Conservation (phyloP, 1,140 invertebrate genomes). For the Proctacanthus coquilletti region DNA sequence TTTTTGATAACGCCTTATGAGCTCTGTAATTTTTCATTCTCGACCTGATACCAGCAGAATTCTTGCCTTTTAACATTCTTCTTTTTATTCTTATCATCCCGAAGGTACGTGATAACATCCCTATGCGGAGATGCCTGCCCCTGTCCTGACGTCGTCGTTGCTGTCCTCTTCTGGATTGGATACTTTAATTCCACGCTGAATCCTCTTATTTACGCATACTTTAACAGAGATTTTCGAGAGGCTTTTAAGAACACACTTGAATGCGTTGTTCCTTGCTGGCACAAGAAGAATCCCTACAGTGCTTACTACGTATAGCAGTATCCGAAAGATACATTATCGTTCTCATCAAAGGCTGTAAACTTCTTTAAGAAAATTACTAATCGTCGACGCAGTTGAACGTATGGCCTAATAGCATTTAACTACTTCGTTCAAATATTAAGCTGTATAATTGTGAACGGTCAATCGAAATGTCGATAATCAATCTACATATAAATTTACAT, state of each 20-base stretch:
- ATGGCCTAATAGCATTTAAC: too few species aligned
- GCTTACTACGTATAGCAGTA: conserved; percentile 37
- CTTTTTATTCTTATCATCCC: not conserved
- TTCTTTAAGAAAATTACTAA: too few species aligned
- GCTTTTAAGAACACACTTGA: conserved; percentile 89
- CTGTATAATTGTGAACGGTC: too few species aligned
- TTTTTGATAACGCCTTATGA: too few species aligned
- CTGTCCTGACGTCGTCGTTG: conserved; percentile 65
- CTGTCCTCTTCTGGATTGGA: conserved; percentile 69
- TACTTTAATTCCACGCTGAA: conserved; percentile 95
- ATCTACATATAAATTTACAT: too few species aligned
- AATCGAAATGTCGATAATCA: too few species aligned
- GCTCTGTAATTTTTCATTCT: not conserved
- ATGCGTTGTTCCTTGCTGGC: conserved; percentile 59
- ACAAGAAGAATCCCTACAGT: conserved; percentile 30
- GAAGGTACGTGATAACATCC: conserved; percentile 73
- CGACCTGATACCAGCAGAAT: not conserved
- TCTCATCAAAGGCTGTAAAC: too few species aligned
- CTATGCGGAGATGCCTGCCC: conserved; percentile 67
- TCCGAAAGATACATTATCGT: too few species aligned
- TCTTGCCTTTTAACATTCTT: not conserved
- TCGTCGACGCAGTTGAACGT: too few species aligned
- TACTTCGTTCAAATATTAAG: too few species aligned
- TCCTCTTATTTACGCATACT: conserved; percentile 94
- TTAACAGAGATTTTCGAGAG: conserved; percentile 93